These are phyloP conservation scores for Archocentrus centrarchus DNA, from an alignment of 2,113 vertebrate species.

Conservation along the genomic window DNA sequence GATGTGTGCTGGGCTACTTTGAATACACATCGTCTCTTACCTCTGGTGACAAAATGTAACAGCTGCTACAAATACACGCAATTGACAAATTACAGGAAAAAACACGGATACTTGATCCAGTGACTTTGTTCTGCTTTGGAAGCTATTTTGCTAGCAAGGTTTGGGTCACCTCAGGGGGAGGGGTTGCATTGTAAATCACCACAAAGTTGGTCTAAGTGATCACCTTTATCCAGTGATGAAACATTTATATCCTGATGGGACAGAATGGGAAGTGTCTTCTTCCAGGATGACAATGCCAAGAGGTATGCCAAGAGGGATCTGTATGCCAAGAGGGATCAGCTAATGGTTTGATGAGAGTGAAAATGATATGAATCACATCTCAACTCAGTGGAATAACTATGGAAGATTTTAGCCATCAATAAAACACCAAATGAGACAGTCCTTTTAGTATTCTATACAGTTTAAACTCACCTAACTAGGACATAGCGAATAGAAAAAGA, in stretches of 20 bases:
- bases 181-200: background rate
- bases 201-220: background rate
- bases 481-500: background rate
- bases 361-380: background rate
- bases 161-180: background rate
- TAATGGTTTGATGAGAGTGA: background rate
- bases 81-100: background rate
- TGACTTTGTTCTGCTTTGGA: constrained; percentile 6
- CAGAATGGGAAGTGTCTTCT: background rate
- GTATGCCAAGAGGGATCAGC: background rate
- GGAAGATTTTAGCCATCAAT: background rate
- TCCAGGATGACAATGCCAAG: background rate
- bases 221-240: background rate
- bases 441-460: background rate
- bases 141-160: background rate
- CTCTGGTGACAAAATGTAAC: constrained; percentile 17
- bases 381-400: background rate
- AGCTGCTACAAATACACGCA: constrained; percentile 8
- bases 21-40: background rate
- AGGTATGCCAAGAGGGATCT: no score
- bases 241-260: background rate
- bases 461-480: background rate
- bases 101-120: background rate
- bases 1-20: constrained; percentile 19
- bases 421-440: background rate